These are phyloP conservation scores for Scolopax bukidnonensis DNA, from an alignment of 2,797 vertebrate genomes.

Conservation along the genomic window DNA sequence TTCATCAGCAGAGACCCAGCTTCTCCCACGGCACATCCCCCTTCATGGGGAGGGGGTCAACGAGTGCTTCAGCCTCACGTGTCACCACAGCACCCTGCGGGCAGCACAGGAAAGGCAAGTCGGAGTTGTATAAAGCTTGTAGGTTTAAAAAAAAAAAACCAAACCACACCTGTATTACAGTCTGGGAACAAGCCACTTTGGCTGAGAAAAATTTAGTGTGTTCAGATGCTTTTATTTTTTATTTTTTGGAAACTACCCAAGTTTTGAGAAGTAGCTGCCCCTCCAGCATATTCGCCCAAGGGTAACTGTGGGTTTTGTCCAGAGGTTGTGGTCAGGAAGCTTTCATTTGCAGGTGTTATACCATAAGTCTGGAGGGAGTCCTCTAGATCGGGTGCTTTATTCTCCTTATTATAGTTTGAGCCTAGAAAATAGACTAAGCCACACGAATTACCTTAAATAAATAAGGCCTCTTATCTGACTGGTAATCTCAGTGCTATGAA, in stretches of 20 bases:
- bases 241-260: background rate
- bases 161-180: background rate
- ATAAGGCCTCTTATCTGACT: background rate
- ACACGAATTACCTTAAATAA: background rate
- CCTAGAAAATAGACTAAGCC: background rate
- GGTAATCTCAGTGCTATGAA: background rate
- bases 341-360: background rate
- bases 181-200: background rate
- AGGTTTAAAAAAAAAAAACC: background rate
- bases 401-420: background rate
- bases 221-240: background rate
- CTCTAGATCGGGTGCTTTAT: background rate
- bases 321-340: background rate
- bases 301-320: background rate
- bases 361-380: background rate
- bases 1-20: background rate
- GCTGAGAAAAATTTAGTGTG: background rate
- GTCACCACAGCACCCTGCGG: rapidly evolving
- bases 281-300: background rate
- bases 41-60: background rate
- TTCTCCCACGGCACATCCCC: background rate
- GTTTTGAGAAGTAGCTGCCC: background rate
- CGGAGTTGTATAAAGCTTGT: background rate
- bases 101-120: background rate
- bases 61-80: background rate